Conservation (phyloP, 2,888 invertebrate species). For the Mythimna ferrago region DNA sequence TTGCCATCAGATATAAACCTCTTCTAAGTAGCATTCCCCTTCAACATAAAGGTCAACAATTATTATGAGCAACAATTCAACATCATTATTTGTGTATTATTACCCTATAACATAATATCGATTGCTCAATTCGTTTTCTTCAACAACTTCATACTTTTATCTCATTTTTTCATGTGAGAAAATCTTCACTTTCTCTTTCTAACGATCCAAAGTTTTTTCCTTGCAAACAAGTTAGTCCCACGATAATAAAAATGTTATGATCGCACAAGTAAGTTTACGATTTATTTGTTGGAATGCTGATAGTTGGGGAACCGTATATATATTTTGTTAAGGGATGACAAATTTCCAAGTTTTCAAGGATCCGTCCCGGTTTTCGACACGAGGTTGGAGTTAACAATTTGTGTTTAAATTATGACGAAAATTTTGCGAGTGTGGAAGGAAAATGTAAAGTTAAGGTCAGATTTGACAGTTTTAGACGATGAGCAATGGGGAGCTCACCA, state of each 20-base stretch:
- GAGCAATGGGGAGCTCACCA: no score
- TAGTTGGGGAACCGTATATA: slow-evolving; percentile 72
- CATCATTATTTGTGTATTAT: slow-evolving; percentile 43
- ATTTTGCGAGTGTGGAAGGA: slow-evolving; percentile 9
- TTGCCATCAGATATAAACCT: neutral
- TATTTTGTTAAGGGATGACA: slow-evolving; percentile 61
- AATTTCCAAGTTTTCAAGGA: slow-evolving; percentile 55
- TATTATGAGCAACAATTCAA: slow-evolving; percentile 13
- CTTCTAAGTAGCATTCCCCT: neutral
- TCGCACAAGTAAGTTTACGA: slow-evolving; percentile 80
- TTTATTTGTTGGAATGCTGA: slow-evolving; percentile 82
- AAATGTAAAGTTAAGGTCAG: slow-evolving; percentile 1
- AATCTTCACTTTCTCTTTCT: slow-evolving; percentile 56
- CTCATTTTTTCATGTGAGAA: slow-evolving; percentile 27
- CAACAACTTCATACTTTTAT: slow-evolving; percentile 40
- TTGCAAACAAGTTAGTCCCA: slow-evolving; percentile 70
- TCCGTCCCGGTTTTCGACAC: slow-evolving; percentile 35
- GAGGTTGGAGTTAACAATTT: slow-evolving; percentile 15
- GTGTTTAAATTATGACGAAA: slow-evolving; percentile 22
- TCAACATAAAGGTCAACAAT: slow-evolving; percentile 10
- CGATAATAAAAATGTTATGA: slow-evolving; percentile 87
- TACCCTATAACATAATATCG: slow-evolving; percentile 31
- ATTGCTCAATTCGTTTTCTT: slow-evolving; percentile 41
- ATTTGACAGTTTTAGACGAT: neutral
- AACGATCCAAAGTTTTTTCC: slow-evolving; percentile 67